Evolutionary conservation across 2,113 vertebrate genomes (phyloP), one percentile per base, ranked within the genome.

Genomic region (Oophaga pumilio): DNA sequence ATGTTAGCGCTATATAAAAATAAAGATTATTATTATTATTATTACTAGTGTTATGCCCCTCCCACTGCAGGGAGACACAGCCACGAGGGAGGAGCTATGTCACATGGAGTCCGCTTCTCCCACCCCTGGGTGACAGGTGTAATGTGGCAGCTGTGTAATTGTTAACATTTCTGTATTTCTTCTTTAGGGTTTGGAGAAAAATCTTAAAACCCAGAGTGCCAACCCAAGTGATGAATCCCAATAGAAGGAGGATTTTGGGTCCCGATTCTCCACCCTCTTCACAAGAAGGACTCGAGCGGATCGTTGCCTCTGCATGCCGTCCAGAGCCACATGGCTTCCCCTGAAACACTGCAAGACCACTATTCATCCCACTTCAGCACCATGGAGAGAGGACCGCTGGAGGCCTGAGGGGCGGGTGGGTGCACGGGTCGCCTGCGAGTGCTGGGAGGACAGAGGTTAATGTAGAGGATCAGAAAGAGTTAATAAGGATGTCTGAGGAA

Each of bases 301-400:
- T 49, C 4, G 18, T 80, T 62, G 71, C 43, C 79, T 52, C n/a
- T 84, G 87, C 60, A 68, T 84, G 87, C 86, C 86, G 86, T 82
- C 71, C 87, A 68, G 24, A 79, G 56, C 80, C 50, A 28, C 24
- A 66, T 64, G 71, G 62, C 76, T 60, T 71, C 66, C 78, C 77
- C 66, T 82, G 79, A 73, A 64, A 73, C 79, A 84, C 80, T 77
- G 87, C 87, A 68, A 88, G 84, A 84, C 87, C 87, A 88, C 87
- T 88, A 84, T 76, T 60, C 87, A 77, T 59, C 73, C 71, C 60
- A 80, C 87, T 88, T 88, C 87, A 84, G 87, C 87, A 88, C 87
- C 80, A 77, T 77, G 81, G 87, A 84, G 87, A 84, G 87, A 56
- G 73, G 81, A 53, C 11, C 18, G 26, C 53, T 50, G 66, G 66